A percentile compares a stretch with the other conserved stretches of the same genome.
phyloP scores from a whole-genome alignment of 64 coral and sea anemone genomes.

The Acropora tenuis region DNA sequence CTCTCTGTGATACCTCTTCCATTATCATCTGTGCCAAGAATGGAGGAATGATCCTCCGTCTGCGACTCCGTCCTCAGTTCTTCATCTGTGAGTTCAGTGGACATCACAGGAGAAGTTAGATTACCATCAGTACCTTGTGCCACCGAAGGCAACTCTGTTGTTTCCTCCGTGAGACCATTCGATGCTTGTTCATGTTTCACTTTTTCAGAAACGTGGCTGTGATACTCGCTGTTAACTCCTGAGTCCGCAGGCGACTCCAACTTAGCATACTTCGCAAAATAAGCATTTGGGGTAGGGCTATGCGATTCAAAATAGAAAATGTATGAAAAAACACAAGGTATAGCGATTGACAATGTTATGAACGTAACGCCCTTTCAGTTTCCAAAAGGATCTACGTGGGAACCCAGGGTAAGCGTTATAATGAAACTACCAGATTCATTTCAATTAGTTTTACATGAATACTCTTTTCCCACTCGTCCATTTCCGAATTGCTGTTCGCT shows the following conservation, averaged over 20 bases:
- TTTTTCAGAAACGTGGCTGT: background rate
- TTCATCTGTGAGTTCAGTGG: constrained; percentile 31
- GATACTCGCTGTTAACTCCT: background rate
- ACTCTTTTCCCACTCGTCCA: no score
- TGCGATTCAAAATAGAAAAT: no score
- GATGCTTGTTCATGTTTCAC: background rate
- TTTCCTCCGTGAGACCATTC: background rate
- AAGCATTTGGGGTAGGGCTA: constrained; percentile 84
- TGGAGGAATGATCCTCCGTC: background rate
- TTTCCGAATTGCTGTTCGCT: no score
- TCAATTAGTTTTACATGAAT: no score
- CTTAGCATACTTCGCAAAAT: constrained; percentile 48
- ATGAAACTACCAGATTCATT: no score
- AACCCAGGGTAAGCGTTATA: no score
- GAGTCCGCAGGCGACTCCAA: background rate
- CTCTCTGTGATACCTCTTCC: background rate
- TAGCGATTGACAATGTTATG: no score
- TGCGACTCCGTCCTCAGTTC: constrained; percentile 31
- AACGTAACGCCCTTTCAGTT: no score
- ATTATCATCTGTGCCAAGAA: background rate
- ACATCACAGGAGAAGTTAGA: background rate
- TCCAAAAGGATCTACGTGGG: no score
- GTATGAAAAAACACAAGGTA: no score
- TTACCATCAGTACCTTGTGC: background rate
- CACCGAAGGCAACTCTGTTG: constrained; percentile 1